Conservation (phyloP, 2,888 invertebrate genomes). For the Agrotis segetum region DNA sequence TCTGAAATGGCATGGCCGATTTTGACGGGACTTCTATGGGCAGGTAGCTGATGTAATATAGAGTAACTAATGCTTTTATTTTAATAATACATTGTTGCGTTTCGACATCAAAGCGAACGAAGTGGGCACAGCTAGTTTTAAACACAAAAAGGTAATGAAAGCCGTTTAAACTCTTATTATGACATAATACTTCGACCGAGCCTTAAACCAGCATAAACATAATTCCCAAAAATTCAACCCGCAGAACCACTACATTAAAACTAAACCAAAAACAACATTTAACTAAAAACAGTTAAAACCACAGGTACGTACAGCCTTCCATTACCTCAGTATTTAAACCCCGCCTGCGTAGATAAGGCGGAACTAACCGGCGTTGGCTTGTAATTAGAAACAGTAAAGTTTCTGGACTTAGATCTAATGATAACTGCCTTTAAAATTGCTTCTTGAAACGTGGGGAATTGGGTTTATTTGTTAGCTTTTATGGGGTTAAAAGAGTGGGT, state of each 20-base stretch:
- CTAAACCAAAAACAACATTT: constrained; percentile 38
- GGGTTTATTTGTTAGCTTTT: constrained; percentile 54
- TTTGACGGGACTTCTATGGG: no score
- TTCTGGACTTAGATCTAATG: constrained; percentile 60
- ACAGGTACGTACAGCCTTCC: constrained; percentile 42
- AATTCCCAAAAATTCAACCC: not conserved
- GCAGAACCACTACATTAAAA: not conserved
- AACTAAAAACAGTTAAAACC: constrained; percentile 50
- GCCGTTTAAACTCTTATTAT: no score
- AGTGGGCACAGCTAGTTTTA: no score
- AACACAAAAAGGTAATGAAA: no score
- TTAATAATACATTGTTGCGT: no score
- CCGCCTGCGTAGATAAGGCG: constrained; percentile 58
- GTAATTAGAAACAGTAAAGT: constrained; percentile 68
- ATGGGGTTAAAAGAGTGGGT: constrained; percentile 24
- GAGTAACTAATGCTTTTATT: no score
- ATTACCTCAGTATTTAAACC: constrained; percentile 62
- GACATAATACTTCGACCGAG: no score
- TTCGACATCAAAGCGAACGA: no score
- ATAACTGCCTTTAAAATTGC: constrained; percentile 65
- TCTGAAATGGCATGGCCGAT: no score
- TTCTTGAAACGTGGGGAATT: constrained; percentile 54
- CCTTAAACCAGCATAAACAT: not conserved
- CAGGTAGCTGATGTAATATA: no score
- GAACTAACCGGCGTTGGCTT: constrained; percentile 52